Base-by-base conservation (phyloP, 2,797 vertebrate species). In the Chiroxiphia lanceolata region DNA sequence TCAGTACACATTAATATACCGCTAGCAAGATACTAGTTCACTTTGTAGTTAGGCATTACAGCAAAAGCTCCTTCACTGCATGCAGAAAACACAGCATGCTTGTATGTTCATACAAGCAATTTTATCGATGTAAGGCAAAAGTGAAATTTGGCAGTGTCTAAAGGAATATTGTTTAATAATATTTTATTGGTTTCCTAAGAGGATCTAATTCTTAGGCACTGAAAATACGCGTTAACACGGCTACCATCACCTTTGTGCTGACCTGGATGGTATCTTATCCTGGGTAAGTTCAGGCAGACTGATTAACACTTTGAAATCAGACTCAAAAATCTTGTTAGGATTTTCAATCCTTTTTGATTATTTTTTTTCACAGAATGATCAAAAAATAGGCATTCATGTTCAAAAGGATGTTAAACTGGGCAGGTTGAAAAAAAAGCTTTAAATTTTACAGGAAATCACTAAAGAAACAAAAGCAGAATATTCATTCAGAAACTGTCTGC, bases 1-100 rank as follows among this genome's bases (percentile, higher is more conserved):
- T 10, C 23, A 22, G 38, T 10, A 34, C 17, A 70, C 8, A 22
- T 48, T 45, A 40, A 27, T 15, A 51, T 36, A 33, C 3, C 59
- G 12, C 47, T 92, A 56, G 83, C 12, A 59, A 61, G 13, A 44
- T 16, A 68, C 5, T 23, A 40, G 18, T 25, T 50, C 51, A 53
- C 45, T 57, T 34, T 47, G 19, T 27, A 63, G 10, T 21, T 33
- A 36, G 11, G 23, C 87, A 69, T 84, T 60, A 38, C 25, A 65
- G 21, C 16, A 83, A 72, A 45, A 3, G 0, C 5, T 50, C 33
- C 21, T 72, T 64, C 51, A 65, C 0, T 1, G 2, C 14, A 20
- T 53, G 82, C 33, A 84, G 33, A 89, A 50, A 6, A 29, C 13
- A 54, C 12, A 74, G 29, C 14, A 16, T 2, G 16, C 33, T 94